Evolutionary conservation across 2,888 invertebrate genomes (phyloP), one percentile per base, ranked within the genome.

Genomic region (Myathropa florea): DNA sequence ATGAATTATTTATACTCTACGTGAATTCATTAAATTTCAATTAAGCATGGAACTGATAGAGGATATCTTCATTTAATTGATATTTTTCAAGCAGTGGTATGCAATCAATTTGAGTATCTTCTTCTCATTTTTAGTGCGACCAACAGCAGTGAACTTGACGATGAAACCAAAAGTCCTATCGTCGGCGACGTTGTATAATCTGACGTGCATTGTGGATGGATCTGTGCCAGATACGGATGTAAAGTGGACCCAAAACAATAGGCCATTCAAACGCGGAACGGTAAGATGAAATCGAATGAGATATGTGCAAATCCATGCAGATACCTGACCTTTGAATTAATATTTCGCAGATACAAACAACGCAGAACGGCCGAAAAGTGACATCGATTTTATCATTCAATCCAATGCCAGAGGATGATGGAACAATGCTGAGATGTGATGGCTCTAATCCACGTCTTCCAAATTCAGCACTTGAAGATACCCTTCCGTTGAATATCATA

Each of bases 211-310:
- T 91, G 96, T 97, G 65, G 94, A 95, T 89, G 98, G 98, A 60
- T 98, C 98, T 78, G 95, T 97, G 90, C 97, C 98, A 28, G 95
- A 96, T 88, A 97, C 98, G 36, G 95, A 95, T 89, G 95, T 98
- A 90, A 95, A 95, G 77, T 98, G 97, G 98, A 95, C 95, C 91
- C 96, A 97, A 91, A 97, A 96, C 91, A 96, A 96, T 92, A 94
- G 95, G 89, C 95, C 95, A 90, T 96, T 97, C 92, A 95, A 95
- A 89, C 94, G 95, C 89, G 96, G 96, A 91, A 95, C 95, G 95
- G 97, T 97, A 93, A 94, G 93, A 91, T n/a, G 0, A 10, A 24
- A 23, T 59, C 33, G 36, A 61, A 12, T 46, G 21, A n/a, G 12
- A 30, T 64, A 3, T 24, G 33, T 64, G 23, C n/a, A 12, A 6